These are phyloP conservation scores for Diplodus puntazzo DNA, from an alignment of 2,797 vertebrate species.

Conservation along the genomic window DNA sequence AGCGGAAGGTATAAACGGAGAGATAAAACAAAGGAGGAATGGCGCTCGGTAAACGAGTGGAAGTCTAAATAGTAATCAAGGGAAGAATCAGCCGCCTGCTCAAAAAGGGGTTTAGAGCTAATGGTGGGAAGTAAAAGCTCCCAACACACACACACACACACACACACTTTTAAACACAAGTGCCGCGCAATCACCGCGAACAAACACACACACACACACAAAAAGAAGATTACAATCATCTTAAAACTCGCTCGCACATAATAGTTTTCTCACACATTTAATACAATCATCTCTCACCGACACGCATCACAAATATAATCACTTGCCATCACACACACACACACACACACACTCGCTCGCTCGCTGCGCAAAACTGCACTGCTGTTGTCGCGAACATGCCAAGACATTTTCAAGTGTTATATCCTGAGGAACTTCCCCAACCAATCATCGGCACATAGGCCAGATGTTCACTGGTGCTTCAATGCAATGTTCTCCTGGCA, in stretches of 20 bases:
- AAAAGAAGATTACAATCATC: conserved; percentile 58
- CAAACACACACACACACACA: conserved; percentile 24
- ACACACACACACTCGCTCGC: conserved; percentile 35
- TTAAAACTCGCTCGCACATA: conserved; percentile 55
- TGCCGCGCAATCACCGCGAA: conserved; percentile 44
- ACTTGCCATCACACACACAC: conserved; percentile 27
- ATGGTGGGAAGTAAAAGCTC: conserved; percentile 86
- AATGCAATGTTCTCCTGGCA: conserved; percentile 71
- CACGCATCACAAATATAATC: conserved; percentile 49
- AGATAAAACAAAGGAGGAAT: conserved; percentile 75
- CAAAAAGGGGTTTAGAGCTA: conserved; percentile 88
- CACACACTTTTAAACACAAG: conserved; percentile 50
- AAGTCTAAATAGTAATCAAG: conserved; percentile 95
- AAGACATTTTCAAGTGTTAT: conserved; percentile 86
- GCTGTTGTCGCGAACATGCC: conserved; percentile 93
- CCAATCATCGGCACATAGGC: conserved; percentile 90
- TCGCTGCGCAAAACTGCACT: conserved; percentile 65
- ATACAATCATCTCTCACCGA: conserved; percentile 57
- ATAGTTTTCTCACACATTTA: conserved; percentile 40
- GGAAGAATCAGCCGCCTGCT: conserved; percentile 95
- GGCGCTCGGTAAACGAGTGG: conserved; percentile 65
- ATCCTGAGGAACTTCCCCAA: conserved; percentile 80
- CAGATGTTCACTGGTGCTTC: conserved; percentile 91
- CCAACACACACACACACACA: conserved; percentile 74
- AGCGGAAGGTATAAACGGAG: conserved; percentile 69